Conservation (phyloP, 2,113 vertebrate genomes). For the Morone saxatilis region DNA sequence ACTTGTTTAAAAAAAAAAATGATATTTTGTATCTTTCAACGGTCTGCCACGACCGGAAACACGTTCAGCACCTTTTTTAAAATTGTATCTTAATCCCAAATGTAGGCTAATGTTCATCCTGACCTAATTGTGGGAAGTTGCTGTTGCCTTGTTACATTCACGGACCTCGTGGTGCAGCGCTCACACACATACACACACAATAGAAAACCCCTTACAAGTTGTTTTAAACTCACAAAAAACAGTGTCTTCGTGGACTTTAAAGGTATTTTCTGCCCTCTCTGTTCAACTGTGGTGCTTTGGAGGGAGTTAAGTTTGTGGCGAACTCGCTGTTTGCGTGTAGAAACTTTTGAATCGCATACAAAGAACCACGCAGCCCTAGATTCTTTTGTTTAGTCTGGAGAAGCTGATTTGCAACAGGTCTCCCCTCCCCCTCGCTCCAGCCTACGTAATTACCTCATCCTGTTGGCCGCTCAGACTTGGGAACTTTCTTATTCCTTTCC, state of each 20-base stretch:
- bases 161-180: constrained; percentile 85
- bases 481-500: constrained; percentile 71
- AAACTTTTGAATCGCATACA: constrained; percentile 75
- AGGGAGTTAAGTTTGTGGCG: not conserved
- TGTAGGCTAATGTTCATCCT: constrained; percentile 70
- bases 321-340: constrained; percentile 27
- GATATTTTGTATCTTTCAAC: not conserved
- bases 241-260: not conserved
- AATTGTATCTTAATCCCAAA: constrained; percentile 18
- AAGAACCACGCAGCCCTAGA: constrained; percentile 73
- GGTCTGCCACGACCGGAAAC: not conserved
- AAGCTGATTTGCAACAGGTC: constrained; percentile 88
- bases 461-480: constrained; percentile 69
- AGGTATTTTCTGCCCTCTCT: not conserved
- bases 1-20: not conserved
- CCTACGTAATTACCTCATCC: constrained; percentile 83
- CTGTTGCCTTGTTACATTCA: constrained; percentile 73
- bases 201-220: constrained; percentile 73
- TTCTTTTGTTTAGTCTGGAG: constrained; percentile 89
- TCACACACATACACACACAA: constrained; percentile 79
- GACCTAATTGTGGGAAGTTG: constrained; percentile 84
- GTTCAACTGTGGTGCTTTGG: not conserved
- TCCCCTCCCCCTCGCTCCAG: constrained; percentile 78
- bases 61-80: not conserved
- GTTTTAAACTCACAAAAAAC: constrained; percentile 43